These are phyloP conservation scores for Drosophila austrosaltans DNA, from an alignment of 2,888 invertebrate genomes.

Conservation along the genomic window DNA sequence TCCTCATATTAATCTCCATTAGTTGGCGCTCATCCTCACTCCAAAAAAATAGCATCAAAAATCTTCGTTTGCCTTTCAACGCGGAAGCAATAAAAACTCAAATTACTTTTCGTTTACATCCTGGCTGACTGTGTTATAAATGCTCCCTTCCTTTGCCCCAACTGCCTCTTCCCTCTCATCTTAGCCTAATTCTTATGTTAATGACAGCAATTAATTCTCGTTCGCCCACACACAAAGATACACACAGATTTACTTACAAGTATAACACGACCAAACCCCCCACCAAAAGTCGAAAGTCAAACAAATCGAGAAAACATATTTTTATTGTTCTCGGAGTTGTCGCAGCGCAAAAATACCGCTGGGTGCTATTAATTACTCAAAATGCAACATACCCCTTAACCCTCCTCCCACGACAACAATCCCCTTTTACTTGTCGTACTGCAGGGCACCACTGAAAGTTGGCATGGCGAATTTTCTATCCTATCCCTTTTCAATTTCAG, in stretches of 20 bases:
- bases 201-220: constrained; percentile 75
- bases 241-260: neutral
- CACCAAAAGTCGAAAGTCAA: constrained; percentile 56
- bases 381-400: constrained; percentile 39
- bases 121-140: constrained; percentile 43
- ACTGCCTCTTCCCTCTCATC: constrained; percentile 12
- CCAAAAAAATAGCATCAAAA: constrained; percentile 18
- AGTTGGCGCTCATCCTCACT: constrained; percentile 41
- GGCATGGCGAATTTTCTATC: constrained; percentile 66
- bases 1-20: constrained; percentile 74
- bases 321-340: constrained; percentile 52
- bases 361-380: constrained; percentile 80
- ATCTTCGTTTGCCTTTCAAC: constrained; percentile 60
- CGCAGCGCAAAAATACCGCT: constrained; percentile 66
- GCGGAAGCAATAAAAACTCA: constrained; percentile 77
- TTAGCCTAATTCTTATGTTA: constrained; percentile 61
- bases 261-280: constrained; percentile 14
- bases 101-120: constrained; percentile 76
- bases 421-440: neutral
- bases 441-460: constrained; percentile 28
- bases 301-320: constrained; percentile 75
- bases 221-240: constrained; percentile 43
- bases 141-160: constrained; percentile 5
- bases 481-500: constrained; percentile 72
- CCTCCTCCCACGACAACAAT: constrained; percentile 6